phyloP scores from a whole-genome alignment of 2,888 invertebrate genomes.

The Pheosia tremula region DNA sequence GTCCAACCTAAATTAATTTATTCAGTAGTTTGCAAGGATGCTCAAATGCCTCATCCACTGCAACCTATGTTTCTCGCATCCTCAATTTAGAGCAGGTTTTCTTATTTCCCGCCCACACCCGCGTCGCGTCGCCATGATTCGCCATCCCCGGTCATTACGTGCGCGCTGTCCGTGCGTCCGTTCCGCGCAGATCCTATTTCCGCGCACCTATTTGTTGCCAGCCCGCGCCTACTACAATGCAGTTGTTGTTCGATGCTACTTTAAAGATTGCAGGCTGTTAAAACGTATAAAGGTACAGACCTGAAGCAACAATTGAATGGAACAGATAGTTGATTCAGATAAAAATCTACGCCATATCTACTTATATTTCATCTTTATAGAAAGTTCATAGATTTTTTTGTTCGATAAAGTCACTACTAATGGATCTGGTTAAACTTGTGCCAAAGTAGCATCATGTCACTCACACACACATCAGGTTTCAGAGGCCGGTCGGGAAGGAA shows the following conservation, averaged over 20 bases:
- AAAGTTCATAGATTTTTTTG: too few relatives aligned
- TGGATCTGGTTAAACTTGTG: too few relatives aligned
- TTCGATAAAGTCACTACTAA: too few relatives aligned
- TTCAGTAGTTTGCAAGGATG: too few relatives aligned
- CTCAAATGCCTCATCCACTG: not conserved
- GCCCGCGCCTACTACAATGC: not conserved
- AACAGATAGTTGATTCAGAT: not conserved
- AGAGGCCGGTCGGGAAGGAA: too few relatives aligned
- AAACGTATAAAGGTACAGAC: not conserved
- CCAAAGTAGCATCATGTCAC: too few relatives aligned
- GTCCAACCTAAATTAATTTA: too few relatives aligned
- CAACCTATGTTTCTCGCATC: not conserved
- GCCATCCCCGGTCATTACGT: constrained; percentile 4
- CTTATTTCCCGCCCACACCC: not conserved
- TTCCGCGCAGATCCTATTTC: constrained; percentile 1
- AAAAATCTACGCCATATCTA: too few relatives aligned
- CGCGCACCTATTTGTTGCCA: constrained; percentile 1
- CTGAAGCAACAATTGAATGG: not conserved
- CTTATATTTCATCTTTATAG: too few relatives aligned
- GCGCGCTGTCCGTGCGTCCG: not conserved
- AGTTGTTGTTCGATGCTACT: not conserved
- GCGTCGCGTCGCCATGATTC: not conserved
- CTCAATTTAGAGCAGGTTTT: not conserved
- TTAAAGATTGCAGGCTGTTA: not conserved
- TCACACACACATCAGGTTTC: too few relatives aligned